These are phyloP conservation scores for Neomicropteryx cornuta DNA, from an alignment of 1,140 invertebrate genomes.

Conservation along the genomic window DNA sequence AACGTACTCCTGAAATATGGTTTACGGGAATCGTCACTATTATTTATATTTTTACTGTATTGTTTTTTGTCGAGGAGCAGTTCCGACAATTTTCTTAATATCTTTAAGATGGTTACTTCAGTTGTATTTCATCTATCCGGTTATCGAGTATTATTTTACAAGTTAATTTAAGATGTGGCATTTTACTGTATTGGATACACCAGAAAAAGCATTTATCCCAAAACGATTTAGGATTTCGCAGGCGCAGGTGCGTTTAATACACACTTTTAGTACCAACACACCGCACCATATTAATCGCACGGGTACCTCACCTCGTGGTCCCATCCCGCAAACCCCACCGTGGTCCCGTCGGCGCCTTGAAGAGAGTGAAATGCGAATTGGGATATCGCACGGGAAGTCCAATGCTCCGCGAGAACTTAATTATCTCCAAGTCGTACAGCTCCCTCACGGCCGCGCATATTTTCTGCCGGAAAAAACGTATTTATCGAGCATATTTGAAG, in stretches of 20 bases:
- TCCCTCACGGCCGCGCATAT: constrained; percentile 19
- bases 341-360: constrained; percentile 28
- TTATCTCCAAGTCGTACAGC: constrained; percentile 18
- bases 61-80: no score
- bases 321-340: not conserved
- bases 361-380: constrained; percentile 23
- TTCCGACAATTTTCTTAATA: no score
- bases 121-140: no score
- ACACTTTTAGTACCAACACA: not conserved
- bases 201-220: not conserved
- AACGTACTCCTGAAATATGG: no score
- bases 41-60: no score
- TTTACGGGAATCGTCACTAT: no score
- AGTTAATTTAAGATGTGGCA: not conserved
- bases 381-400: constrained; percentile 23
- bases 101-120: no score
- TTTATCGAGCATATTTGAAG: not conserved
- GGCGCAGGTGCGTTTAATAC: not conserved
- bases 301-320: not conserved
- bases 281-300: not conserved
- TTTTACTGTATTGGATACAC: not conserved
- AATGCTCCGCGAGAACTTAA: constrained; percentile 22
- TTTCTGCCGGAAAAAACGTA: constrained; percentile 14
- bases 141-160: not conserved
- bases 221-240: not conserved